These are phyloP conservation scores for Mythimna loreyi DNA, from an alignment of 2,888 invertebrate species.

Conservation along the genomic window DNA sequence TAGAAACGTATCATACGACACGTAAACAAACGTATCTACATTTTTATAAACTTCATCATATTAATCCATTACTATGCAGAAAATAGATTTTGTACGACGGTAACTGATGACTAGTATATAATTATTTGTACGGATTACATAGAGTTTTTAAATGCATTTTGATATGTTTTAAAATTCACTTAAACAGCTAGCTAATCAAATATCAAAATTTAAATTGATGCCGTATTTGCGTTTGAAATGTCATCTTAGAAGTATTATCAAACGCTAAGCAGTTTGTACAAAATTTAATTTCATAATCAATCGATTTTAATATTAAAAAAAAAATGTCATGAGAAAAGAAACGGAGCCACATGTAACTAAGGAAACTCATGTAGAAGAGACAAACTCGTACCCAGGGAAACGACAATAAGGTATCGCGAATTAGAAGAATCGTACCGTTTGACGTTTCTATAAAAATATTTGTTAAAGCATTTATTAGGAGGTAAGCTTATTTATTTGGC, in stretches of 20 bases:
- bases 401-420: conserved; percentile 76
- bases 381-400: conserved; percentile 72
- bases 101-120: background rate
- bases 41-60: conserved; percentile 32
- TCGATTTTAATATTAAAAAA: background rate
- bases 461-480: conserved; percentile 33
- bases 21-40: conserved; percentile 18
- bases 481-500: conserved; percentile 46
- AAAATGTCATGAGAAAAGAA: conserved; percentile 10
- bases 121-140: background rate
- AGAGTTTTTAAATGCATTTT: background rate
- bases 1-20: conserved; percentile 21
- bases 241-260: background rate
- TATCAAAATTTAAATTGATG: background rate
- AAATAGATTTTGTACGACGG: conserved; percentile 49
- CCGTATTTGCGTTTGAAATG: background rate
- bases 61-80: background rate
- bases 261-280: conserved; percentile 5
- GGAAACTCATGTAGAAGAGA: conserved; percentile 24
- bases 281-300: background rate
- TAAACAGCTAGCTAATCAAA: background rate
- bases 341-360: conserved; percentile 14
- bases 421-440: conserved; percentile 52
- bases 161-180: background rate
- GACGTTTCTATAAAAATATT: conserved; percentile 58